Base-by-base conservation (phyloP, 2,888 invertebrate species). In the Amphipoea oculea region DNA sequence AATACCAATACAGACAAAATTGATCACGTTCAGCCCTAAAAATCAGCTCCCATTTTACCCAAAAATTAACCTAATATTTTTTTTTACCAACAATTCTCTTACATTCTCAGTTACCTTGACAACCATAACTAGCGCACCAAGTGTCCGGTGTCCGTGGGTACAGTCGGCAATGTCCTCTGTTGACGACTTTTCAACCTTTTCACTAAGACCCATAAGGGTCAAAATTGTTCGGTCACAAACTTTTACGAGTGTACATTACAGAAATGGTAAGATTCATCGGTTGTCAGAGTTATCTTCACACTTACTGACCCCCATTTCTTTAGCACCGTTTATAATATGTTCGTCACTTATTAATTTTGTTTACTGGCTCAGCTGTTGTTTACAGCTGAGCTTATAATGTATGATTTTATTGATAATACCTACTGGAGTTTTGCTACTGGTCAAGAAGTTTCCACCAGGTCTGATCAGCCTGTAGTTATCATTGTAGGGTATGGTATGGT, bases 281-380 rank as follows among this genome's bases (percentile, higher is more conserved):
- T 87, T 90, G 89, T 90, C 89, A 89, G 89, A 83, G 84, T 89
- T 88, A 89, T 89, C 90, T 86, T 82, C 83, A 85, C 89, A 85
- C 80, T 73, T 78, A 65, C 51, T 76, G 86, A 83, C 86, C 84
- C 73, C 76, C 67, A 81, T 89, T 79, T 82, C 73, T 85, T 83
- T 75, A 79, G 79, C 78, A 76, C 71, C 62, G 57, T 76, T 78
- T 68, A 80, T 70, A 62, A 70, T 67, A 84, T 67, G 20, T 76
- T 73, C 48, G 51, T 67, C 62, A 45, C 54, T 79, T 74, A 68
- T 71, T 75, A 70, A 71, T 81, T 84, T 74, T 45, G 51, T 80
- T 75, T 29, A 72, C n/a, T 69, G 68, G 73, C 82, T 71, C 86
- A 76, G 17, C 36, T 62, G 67, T n/a, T n/a, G n/a, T n/a, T n/a